A percentile compares a stretch with the other conserved stretches of the same genome.
phyloP scores from a whole-genome alignment of 2,113 vertebrate genomes.

The Sclerurus mexicanus region DNA sequence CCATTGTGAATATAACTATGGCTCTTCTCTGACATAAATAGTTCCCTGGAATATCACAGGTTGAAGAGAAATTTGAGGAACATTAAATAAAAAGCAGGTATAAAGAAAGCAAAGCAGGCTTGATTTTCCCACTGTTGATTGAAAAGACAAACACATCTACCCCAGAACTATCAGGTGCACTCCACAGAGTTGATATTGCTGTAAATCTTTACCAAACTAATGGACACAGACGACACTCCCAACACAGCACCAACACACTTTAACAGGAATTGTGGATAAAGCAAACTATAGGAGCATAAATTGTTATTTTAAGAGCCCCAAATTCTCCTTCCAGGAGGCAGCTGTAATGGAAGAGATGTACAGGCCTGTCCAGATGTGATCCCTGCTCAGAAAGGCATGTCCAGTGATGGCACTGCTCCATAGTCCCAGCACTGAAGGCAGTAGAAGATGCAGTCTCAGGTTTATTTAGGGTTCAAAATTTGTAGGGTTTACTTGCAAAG shows the following conservation, averaged over 20 bases:
- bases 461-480: background rate
- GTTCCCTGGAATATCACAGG: background rate
- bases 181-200: background rate
- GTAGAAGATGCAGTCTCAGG: background rate
- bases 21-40: background rate
- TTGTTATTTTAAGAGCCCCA: rapidly evolving
- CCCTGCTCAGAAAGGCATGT: background rate
- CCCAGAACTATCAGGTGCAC: background rate
- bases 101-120: background rate
- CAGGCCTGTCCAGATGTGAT: too few relatives aligned
- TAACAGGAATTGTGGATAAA: background rate
- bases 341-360: background rate
- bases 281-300: background rate
- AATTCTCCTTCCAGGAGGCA: background rate
- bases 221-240: background rate
- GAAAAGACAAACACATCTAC: background rate
- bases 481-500: background rate
- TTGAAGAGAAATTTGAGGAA: background rate
- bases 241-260: background rate
- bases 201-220: background rate
- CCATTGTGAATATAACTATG: background rate
- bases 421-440: background rate
- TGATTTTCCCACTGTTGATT: background rate
- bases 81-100: background rate
- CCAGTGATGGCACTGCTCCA: background rate